Conservation (phyloP, 1,140 invertebrate species). For the Drosophila santomea region DNA sequence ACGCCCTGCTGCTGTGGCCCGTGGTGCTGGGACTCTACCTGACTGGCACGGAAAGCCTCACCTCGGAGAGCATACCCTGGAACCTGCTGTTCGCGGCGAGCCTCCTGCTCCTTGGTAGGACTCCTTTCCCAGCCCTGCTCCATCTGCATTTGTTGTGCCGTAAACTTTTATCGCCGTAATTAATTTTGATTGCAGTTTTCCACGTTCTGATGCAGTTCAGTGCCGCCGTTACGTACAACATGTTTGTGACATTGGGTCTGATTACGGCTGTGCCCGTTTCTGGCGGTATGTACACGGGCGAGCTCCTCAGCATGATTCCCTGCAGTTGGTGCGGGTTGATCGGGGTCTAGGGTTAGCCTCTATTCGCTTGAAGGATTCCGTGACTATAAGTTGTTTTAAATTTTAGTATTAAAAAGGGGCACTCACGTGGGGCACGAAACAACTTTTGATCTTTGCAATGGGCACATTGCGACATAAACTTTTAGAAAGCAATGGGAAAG, state of each 20-base stretch:
- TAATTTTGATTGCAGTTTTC: conserved; percentile 90
- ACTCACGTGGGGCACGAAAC: conserved; percentile 31
- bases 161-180: conserved; percentile 67
- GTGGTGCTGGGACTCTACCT: conserved; percentile 93
- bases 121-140: background rate
- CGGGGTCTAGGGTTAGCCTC: background rate
- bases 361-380: conserved; percentile 40
- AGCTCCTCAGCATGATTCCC: conserved; percentile 9
- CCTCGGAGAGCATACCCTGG: conserved; percentile 93
- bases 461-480: conserved; percentile 12
- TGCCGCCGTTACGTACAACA: conserved; percentile 94
- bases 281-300: conserved; percentile 88
- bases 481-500: background rate
- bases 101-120: conserved; percentile 90
- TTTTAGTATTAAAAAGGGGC: conserved; percentile 45
- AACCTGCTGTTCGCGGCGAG: conserved; percentile 91
- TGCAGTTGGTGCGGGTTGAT: background rate
- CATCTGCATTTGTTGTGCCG: conserved; percentile 24
- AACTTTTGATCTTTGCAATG: conserved; percentile 15
- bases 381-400: conserved; percentile 63
- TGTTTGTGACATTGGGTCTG: conserved; percentile 96
- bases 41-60: conserved; percentile 92
- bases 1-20: conserved; percentile 94
- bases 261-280: conserved; percentile 96
- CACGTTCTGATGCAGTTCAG: conserved; percentile 96